A percentile compares a stretch with the other conserved stretches of the same genome.
phyloP scores from a whole-genome alignment of 2,888 invertebrate genomes.

The Ormyrus thymus region DNA sequence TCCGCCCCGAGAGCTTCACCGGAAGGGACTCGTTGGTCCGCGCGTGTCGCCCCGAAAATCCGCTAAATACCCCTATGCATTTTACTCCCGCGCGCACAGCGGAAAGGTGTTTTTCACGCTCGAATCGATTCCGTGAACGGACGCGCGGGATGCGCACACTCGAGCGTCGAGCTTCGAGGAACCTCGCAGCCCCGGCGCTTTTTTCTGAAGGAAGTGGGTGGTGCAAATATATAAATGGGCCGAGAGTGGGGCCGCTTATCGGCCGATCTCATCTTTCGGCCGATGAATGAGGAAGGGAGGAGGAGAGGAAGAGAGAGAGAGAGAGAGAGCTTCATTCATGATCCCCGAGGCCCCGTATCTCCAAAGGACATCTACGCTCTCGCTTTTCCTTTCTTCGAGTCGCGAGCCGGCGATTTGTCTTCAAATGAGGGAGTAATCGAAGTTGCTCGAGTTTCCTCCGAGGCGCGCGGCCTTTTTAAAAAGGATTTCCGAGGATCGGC shows the following conservation, averaged over 20 bases:
- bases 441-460: conserved; percentile 17
- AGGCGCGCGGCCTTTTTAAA: neutral
- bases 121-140: conserved; percentile 35
- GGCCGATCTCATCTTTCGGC: conserved; percentile 62
- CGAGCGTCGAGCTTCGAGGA: conserved; percentile 14
- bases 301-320: conserved; percentile 8
- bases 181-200: neutral
- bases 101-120: conserved; percentile 35
- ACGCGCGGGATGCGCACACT: neutral
- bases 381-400: conserved; percentile 1
- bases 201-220: conserved; percentile 56
- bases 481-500: conserved; percentile 30
- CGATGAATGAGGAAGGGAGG: neutral
- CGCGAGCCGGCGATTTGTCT: conserved; percentile 52
- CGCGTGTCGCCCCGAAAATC: neutral
- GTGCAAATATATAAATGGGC: conserved; percentile 63
- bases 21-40: conserved; percentile 30
- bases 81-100: neutral
- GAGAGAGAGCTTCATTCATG: conserved; percentile 67
- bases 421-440: conserved; percentile 63
- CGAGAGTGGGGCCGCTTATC: conserved; percentile 37
- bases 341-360: conserved; percentile 58
- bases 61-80: conserved; percentile 5
- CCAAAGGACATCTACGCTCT: conserved; percentile 61
- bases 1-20: conserved; percentile 11